Base-by-base conservation (phyloP, 2,888 invertebrate species). In the Hirtodrosophila confusa region DNA sequence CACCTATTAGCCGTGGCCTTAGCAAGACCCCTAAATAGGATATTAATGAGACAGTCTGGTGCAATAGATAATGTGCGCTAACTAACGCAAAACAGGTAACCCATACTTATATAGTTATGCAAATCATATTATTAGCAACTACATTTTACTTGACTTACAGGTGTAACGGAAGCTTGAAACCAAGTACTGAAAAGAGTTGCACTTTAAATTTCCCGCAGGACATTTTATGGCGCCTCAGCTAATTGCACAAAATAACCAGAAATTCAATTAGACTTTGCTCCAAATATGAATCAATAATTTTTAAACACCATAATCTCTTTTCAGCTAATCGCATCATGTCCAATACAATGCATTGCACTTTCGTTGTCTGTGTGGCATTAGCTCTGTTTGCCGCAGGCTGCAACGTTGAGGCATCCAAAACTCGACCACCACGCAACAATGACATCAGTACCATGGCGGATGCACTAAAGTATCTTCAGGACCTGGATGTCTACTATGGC, bases 401-500 rank as follows among this genome's bases (percentile, higher is more conserved):
- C 70, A 79, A 69, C 17, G 80, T 73, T 40, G 75, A 88, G 50
- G 90, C 90, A 24, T 89, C 88, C 3, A 91, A 90, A 63, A 87
- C 90, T 3, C 82, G 91, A 12, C 90, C 90, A 12, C 90, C 91
- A 17, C 88, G 91, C 29, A 93, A 93, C 72, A 90, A 89, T 51
- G 92, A 93, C 0, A 93, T 93, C 45, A 92, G 93, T 62, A 93
- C 93, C 79, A 94, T 94, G 93, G 94, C 94, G 0, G 94, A 95
- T 71, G 94, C 95, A 3, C 91, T 95, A 0, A 94, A 94, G 75
- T 94, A 94, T 90, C 92, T 95, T 69, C 94, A 95, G 74, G 93
- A 94, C 72, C 91, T 95, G 67, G 95, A 95, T 80, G 93, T 93
- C 75, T 93, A 93, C 85, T 95, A 95, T 84, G 94, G 94, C 3